Conservation (phyloP, 1,140 invertebrate species). For the Drosophila willistoni region DNA sequence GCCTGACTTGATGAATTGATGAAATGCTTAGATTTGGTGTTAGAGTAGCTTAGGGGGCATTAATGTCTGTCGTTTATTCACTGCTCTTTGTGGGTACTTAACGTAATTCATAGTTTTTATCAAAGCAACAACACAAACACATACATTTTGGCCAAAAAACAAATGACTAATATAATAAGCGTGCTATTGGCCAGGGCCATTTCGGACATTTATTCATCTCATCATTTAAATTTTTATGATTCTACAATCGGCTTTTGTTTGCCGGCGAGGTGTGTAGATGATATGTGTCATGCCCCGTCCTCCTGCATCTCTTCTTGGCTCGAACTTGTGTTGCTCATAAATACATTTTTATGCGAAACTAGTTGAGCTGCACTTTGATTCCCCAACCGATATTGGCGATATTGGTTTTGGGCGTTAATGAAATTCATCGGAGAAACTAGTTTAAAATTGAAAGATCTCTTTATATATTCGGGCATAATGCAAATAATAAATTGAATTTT, state of each 20-base stretch:
- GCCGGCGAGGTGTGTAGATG: constrained; percentile 16
- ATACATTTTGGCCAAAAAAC: not conserved
- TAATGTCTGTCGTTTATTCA: constrained; percentile 16
- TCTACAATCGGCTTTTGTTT: constrained; percentile 33
- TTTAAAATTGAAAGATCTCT: constrained; percentile 47
- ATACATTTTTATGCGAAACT: constrained; percentile 22
- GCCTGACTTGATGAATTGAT: constrained; percentile 50
- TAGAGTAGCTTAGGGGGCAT: constrained; percentile 18
- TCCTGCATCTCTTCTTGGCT: not conserved
- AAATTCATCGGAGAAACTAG: constrained; percentile 61
- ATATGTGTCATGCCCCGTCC: constrained; percentile 26
- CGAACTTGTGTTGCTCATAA: constrained; percentile 13
- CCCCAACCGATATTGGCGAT: not conserved
- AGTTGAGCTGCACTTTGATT: constrained; percentile 17
- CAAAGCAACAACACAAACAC: not conserved
- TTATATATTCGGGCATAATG: constrained; percentile 50
- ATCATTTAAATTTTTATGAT: constrained; percentile 35
- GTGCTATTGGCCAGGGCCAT: constrained; percentile 11
- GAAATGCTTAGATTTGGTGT: constrained; percentile 12
- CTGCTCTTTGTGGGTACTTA: not conserved
- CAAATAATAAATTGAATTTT: constrained; percentile 68
- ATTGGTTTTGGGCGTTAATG: constrained; percentile 32
- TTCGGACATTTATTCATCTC: constrained; percentile 41
- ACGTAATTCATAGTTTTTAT: not conserved
- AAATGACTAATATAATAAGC: not conserved